Evolutionary conservation across 2,113 vertebrate species (phyloP), one percentile per base, ranked within the genome.

Genomic region (Macquaria australasica): DNA sequence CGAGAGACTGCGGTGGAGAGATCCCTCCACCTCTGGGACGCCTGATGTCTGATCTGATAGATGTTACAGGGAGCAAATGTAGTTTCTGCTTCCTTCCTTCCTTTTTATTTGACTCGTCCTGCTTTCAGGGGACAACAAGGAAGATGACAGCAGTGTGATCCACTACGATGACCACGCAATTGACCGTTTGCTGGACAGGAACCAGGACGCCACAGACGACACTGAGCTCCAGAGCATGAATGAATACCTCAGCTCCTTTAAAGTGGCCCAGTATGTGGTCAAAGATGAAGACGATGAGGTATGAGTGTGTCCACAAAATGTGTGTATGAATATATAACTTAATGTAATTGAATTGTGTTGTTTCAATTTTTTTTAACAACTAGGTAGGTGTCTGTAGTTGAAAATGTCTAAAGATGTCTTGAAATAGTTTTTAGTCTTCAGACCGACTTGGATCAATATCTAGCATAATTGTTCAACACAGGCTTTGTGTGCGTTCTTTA

Each of bases 151-250:
- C 93, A 99, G 98, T 28, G 98, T 99, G 83, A 99, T 99, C 81
- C 98, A 99, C 94, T 99, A 99, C 3, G 98, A 99, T 53, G 98
- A 99, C 86, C 97, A 97, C 56, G 98, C 98, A 85, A 98, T 99
- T 69, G 97, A 97, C 56, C 96, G 97, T 16, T 92, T 99, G 3
- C 86, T 99, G 71, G 98, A 99, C 94, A 94, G 98, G 43, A 97
- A 99, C 94, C 98, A 97, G 94, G 97, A 98, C 73, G 97, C 97
- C 90, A 98, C 97, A 0, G 98, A 99, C 28, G 98, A 99, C 91
- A 98, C 98, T 0, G 98, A 99, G 93, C 93, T 99, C 58, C 98
- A 99, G 95, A 99, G 97, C 95, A 99, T 99, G 98, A 99, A 99
- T 72, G 98, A 99, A 48, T 99, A 99, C 94, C 96, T 99, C 89